Evolutionary conservation across 2,888 invertebrate genomes (phyloP).

Genomic region (Aelia acuminata): DNA sequence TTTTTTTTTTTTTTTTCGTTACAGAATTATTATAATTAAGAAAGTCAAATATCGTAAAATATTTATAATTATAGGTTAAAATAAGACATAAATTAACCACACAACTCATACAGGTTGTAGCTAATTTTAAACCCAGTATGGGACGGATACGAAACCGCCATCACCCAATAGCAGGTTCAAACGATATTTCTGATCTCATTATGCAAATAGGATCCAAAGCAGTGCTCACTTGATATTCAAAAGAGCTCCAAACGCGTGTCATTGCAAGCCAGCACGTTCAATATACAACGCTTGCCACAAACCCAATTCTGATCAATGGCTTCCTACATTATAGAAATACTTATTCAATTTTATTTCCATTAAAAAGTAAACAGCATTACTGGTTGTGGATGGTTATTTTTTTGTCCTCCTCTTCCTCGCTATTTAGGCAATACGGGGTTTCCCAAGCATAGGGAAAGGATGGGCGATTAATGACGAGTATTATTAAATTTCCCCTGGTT

Average conservation of each 20-base stretch:
- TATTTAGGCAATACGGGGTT: too few species aligned
- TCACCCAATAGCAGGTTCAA: not conserved
- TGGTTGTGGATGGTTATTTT: too few species aligned
- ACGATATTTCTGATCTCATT: constrained; percentile 25
- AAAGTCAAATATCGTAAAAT: too few species aligned
- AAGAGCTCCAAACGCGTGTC: constrained; percentile 15
- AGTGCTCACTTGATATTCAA: constrained; percentile 27
- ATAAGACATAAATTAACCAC: too few species aligned
- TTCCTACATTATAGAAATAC: not conserved
- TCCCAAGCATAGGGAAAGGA: too few species aligned
- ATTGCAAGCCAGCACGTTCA: not conserved
- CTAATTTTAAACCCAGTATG: not conserved
- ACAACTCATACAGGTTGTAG: not conserved
- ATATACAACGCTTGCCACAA: not conserved
- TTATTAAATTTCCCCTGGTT: too few species aligned
- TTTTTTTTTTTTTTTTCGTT: too few species aligned
- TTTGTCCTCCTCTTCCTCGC: too few species aligned
- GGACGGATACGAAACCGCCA: not conserved
- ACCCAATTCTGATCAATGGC: not conserved
- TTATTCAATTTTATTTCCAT: not conserved
- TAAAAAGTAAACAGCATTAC: too few species aligned
- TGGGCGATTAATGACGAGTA: too few species aligned
- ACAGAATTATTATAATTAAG: too few species aligned
- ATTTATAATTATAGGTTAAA: too few species aligned
- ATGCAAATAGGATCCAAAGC: constrained; percentile 13